Percentiles rank a stretch among this genome's conserved stretches.
Evolutionary conservation across 1,140 invertebrate genomes (phyloP).

Genomic region (Drosophila albomicans): DNA sequence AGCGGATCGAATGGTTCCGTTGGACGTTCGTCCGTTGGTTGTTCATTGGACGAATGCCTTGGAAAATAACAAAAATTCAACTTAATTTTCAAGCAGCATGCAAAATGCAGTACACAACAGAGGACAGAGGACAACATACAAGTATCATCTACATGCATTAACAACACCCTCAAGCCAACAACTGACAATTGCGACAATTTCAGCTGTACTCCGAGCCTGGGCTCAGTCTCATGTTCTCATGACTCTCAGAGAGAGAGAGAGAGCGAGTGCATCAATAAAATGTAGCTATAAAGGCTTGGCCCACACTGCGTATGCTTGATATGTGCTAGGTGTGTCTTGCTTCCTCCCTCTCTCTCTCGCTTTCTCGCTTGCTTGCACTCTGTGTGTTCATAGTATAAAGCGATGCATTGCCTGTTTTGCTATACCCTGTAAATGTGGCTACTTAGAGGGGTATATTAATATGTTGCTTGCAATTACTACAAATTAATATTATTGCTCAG

Average conservation of each 20-base stretch:
- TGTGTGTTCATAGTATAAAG: not conserved
- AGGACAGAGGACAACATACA: conserved; percentile 8
- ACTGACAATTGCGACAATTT: conserved; percentile 62
- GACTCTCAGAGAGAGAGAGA: not conserved
- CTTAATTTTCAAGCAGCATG: conserved; percentile 66
- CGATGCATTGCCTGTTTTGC: not conserved
- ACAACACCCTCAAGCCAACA: conserved; percentile 26
- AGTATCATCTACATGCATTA: conserved; percentile 46
- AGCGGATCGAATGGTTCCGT: conserved; percentile 66
- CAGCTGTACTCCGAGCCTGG: conserved; percentile 32
- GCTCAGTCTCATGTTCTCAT: not conserved
- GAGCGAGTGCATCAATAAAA: conserved; percentile 68
- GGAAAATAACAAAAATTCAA: conserved; percentile 75
- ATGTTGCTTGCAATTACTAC: too few relatives aligned
- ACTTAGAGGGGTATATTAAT: too few relatives aligned
- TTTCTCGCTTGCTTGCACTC: not conserved
- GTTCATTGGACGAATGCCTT: not conserved
- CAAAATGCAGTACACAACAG: conserved; percentile 27
- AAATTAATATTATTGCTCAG: too few relatives aligned
- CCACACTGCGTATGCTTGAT: conserved; percentile 66
- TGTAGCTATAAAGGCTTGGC: conserved; percentile 56
- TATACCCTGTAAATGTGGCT: not conserved
- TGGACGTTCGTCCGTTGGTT: not conserved
- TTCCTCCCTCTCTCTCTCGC: not conserved
- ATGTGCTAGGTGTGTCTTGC: conserved; percentile 24